Evolutionary conservation across 2,797 vertebrate genomes (phyloP), one percentile per base, ranked within the genome.

Genomic region (Philypnodon macrostomus): DNA sequence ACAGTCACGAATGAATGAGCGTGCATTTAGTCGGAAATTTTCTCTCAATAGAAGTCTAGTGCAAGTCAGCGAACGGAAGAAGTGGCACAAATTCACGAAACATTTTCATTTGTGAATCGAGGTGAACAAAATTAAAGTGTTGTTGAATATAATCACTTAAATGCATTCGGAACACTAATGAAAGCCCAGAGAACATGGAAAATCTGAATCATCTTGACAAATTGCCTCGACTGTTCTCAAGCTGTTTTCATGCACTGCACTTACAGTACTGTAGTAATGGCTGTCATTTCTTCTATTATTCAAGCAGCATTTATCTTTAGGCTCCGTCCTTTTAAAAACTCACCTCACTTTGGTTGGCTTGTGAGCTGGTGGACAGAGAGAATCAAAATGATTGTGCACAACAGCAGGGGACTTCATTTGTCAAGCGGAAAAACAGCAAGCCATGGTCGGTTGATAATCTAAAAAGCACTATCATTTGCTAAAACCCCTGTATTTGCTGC

Each of bases 1-100:
- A 58, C 49, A 60, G 53, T 60, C 57, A 55, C 21, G 46, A 68
- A 57, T 73, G 60, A 74, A 63, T 57, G 64, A 54, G 46, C 53
- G 46, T 2, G 41, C 32, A 47, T 73, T 76, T 75, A 66, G 61
- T 38, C n/a, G 30, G 53, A 69, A 54, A 60, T 63, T 40, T 58
- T 61, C 50, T 63, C 48, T 61, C 58, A 46, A 41, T 67, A 37
- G n/a, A n/a, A n/a, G 58, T 58, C 48, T 47, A 11, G 72, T 53
- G 58, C 48, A 45, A 44, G 46, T 68, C 47, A 45, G 57, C 15
- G 49, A 63, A 57, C 55, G 52, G 34, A 30, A 27, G 44, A 48
- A 26, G 39, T 23, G 49, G 37, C 27, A 29, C 27, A 10, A 4
- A 29, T 29, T 29, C 27, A 29, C 9, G 9, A 29, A n/a, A 29